Evolutionary conservation across 2,113 vertebrate genomes (phyloP).

Genomic region (Sakesphorus luctuosus): DNA sequence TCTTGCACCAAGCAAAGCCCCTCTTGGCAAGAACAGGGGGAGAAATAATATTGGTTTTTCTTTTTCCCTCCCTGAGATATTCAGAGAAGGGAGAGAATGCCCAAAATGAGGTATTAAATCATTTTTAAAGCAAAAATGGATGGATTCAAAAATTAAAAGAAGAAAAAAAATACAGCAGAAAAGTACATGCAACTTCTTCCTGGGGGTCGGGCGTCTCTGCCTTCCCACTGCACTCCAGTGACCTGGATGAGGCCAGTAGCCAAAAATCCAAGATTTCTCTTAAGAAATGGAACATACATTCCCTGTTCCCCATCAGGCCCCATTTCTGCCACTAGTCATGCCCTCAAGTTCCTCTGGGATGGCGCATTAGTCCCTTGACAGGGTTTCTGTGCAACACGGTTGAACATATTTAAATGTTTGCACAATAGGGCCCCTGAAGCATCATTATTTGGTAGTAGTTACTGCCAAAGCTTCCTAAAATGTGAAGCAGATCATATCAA

Average conservation of each 20-base stretch:
- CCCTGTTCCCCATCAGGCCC: neutral
- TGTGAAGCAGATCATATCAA: constrained; percentile 52
- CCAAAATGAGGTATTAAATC: neutral
- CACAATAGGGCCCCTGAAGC: constrained; percentile 29
- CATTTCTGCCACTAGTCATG: neutral
- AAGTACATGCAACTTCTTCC: neutral
- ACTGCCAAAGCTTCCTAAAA: constrained; percentile 61
- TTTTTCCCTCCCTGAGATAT: neutral
- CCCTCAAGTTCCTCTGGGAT: neutral
- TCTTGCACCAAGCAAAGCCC: accelerated
- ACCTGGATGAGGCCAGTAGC: neutral
- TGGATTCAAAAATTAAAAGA: neutral
- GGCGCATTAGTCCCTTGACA: neutral
- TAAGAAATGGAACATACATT: neutral
- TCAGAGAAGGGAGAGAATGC: neutral
- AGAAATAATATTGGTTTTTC: accelerated
- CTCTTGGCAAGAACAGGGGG: accelerated
- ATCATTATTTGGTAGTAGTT: constrained; percentile 39
- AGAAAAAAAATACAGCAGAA: neutral
- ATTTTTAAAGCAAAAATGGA: neutral
- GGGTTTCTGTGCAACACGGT: neutral
- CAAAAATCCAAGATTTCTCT: neutral
- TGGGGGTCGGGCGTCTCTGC: neutral
- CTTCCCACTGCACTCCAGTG: accelerated
- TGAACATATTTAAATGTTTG: constrained; percentile 42